phyloP scores from a whole-genome alignment of 2,797 vertebrate species.

The Ficedula albicollis region DNA sequence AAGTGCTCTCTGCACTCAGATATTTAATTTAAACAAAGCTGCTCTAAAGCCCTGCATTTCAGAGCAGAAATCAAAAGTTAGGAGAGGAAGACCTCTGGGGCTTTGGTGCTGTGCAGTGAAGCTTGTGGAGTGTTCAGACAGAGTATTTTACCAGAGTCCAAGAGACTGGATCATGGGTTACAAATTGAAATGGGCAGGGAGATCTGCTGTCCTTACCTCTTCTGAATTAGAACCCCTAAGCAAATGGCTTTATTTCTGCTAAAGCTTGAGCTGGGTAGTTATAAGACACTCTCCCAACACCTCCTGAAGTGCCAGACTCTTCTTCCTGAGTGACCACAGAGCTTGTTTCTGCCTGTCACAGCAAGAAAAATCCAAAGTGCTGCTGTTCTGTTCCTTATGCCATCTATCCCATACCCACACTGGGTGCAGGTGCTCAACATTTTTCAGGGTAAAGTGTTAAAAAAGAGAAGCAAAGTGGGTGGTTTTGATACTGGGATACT shows the following conservation, averaged over 20 bases:
- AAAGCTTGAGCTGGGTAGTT: not conserved
- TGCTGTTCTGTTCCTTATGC: not conserved
- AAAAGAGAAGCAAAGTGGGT: not conserved
- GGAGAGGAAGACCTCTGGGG: not conserved
- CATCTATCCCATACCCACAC: not conserved
- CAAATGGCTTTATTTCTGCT: not conserved
- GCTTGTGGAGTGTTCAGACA: not conserved
- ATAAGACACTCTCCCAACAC: too few relatives aligned
- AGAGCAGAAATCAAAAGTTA: not conserved
- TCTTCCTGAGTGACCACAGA: not conserved
- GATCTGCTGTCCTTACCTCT: not conserved
- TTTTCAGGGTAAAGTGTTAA: not conserved
- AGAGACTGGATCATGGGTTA: not conserved
- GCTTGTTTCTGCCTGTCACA: not conserved
- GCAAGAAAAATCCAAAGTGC: not conserved
- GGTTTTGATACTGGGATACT: not conserved
- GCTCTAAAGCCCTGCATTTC: not conserved
- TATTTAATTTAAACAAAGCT: slow-evolving; percentile 22
- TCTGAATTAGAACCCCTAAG: not conserved
- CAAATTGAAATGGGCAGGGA: not conserved
- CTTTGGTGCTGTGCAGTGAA: not conserved
- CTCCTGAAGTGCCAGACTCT: not conserved
- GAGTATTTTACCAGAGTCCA: not conserved
- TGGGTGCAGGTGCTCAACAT: not conserved
- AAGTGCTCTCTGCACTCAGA: not conserved